Percentiles rank a stretch among this genome's conserved stretches.
Conservation (phyloP, 2,113 vertebrate species). For the Catharus bicknelli region DNA sequence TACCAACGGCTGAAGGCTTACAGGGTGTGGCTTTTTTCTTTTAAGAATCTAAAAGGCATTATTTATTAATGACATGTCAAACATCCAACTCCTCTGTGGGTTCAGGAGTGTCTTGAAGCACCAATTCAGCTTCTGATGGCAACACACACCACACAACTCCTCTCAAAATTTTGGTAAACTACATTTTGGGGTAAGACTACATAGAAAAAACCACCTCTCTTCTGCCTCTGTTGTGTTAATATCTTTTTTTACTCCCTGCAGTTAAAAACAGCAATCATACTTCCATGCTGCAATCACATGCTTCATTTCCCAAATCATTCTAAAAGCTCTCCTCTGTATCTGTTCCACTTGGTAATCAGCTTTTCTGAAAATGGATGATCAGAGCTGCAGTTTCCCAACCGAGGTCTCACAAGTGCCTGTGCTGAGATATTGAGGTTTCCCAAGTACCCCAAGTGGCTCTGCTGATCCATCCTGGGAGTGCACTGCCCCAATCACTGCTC, state of each 20-base stretch:
- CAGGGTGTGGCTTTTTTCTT: background rate
- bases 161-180: background rate
- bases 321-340: conserved; percentile 47
- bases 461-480: background rate
- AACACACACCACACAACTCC: background rate
- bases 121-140: background rate
- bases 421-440: background rate
- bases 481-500: background rate
- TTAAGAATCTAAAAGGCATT: background rate
- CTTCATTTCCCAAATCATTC: conserved; percentile 55
- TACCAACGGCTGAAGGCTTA: background rate
- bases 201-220: background rate
- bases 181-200: background rate
- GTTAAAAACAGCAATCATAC: conserved; percentile 45
- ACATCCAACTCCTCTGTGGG: background rate
- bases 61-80: background rate
- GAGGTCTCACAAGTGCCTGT: background rate
- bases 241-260: conserved; percentile 11
- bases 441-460: background rate
- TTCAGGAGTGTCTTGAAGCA: background rate
- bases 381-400: conserved; percentile 28
- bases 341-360: conserved; percentile 59
- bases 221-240: background rate
- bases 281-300: conserved; percentile 52
- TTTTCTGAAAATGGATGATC: conserved; percentile 41